phyloP scores from a whole-genome alignment of 1,140 invertebrate species.

The Zeugodacus cucurbitae region DNA sequence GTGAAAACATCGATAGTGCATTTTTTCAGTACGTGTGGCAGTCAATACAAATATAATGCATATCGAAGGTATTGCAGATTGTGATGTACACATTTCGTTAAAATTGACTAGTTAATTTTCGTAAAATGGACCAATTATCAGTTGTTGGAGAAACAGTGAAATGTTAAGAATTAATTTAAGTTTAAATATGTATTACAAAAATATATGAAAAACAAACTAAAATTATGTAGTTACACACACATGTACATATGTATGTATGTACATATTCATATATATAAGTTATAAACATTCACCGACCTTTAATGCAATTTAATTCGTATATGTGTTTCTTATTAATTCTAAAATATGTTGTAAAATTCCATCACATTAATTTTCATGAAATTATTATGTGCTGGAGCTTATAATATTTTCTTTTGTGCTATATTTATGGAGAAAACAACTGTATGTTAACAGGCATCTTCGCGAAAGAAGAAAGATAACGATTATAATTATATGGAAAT shows the following conservation, averaged over 20 bases:
- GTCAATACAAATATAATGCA: not conserved
- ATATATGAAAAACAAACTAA: not conserved
- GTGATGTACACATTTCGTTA: slow-evolving; percentile 2
- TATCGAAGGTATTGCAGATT: not conserved
- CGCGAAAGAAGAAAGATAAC: not conserved
- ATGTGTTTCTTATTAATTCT: no score
- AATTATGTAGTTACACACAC: not conserved
- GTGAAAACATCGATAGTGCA: not conserved
- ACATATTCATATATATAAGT: no score
- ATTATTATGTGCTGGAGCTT: no score
- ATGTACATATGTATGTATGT: no score
- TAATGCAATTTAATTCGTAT: no score
- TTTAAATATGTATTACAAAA: not conserved
- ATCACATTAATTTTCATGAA: no score
- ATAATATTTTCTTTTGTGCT: not conserved
- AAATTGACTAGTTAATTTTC: not conserved
- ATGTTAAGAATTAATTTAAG: not conserved
- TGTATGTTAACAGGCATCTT: not conserved
- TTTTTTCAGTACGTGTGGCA: not conserved
- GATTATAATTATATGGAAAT: not conserved
- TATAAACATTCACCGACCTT: no score
- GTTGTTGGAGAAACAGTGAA: not conserved
- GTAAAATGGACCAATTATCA: not conserved
- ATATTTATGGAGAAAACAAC: not conserved
- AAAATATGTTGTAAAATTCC: no score